Base-by-base conservation (phyloP, 2,888 invertebrate genomes). In the Lasioglossum pauxillum region DNA sequence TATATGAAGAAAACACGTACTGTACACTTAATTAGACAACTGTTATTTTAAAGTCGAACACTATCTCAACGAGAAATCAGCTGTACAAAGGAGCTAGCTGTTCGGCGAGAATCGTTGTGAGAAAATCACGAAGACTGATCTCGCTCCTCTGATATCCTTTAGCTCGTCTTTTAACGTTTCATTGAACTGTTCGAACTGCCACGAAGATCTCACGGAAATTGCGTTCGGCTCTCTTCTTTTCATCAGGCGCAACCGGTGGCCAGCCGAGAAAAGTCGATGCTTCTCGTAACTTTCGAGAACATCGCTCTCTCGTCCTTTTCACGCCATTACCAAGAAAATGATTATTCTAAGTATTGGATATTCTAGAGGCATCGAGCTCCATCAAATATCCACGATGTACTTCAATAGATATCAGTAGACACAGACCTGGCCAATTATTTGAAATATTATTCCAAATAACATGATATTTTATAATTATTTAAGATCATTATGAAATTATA, bases 161-260 rank as follows among this genome's bases (percentile, higher is more conserved):
- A 64, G 16, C 23, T 16, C 31, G 41, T 16, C 27, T 53, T 44
- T 71, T 57, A 79, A 79, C 41, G 67, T 79, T 53, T n/a, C 74
- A 53, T 74, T 60, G 41, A 64, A 16, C 64, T 72, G 44, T 38
- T 27, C 35, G 27, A 60, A 72, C 78, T 82, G 72, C 73, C 38
- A n/a, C 82, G 16, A 64, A 44, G 41, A 49, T n/a, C 67, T 53
- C 53, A 16, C 31, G 46, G 35, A 57, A 67, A 73, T 72, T 64
- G 78, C 78, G 60, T 49, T 64, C 72, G 31, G 31, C 41, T 57
- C 38, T 10, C 69, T 73, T 80, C 41, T 74, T 80, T 80, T 49
- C 49, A n/a, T 38, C 64, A 31, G 60, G 41, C 72, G 49, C 41
- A 57, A 27, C 41, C 19, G 41, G 60, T 73, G 31, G 5, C 38